Percentiles rank a stretch among this genome's conserved stretches.
phyloP scores from a whole-genome alignment of 1,140 invertebrate genomes.

The Campodea augens region DNA sequence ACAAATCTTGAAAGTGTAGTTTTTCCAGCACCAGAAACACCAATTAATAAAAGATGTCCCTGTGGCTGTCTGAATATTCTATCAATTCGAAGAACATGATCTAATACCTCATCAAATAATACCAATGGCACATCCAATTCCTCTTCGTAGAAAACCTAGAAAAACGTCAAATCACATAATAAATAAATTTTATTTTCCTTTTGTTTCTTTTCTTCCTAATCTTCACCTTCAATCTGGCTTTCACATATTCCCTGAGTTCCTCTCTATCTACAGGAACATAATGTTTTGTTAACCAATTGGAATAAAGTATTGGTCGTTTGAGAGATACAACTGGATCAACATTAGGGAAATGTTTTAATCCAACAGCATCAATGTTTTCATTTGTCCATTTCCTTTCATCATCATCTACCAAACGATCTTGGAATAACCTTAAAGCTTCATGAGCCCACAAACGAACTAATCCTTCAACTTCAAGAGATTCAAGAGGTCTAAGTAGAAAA shows the following conservation, averaged over 20 bases:
- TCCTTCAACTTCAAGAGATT: conserved; percentile 77
- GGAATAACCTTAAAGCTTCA: conserved; percentile 93
- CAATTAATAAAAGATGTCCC: conserved; percentile 89
- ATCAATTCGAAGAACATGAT: conserved; percentile 96
- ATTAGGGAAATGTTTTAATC: conserved; percentile 84
- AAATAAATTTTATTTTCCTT: background rate
- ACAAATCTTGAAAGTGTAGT: conserved; percentile 97
- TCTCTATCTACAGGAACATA: conserved; percentile 92
- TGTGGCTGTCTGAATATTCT: conserved; percentile 97
- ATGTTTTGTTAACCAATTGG: conserved; percentile 97
- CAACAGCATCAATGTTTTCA: conserved; percentile 88
- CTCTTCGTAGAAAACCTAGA: conserved; percentile 95
- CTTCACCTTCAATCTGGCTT: conserved; percentile 80
- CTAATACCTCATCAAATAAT: conserved; percentile 94
- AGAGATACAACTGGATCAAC: conserved; percentile 74
- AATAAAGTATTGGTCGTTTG: conserved; percentile 82
- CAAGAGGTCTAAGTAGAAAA: conserved; percentile 52
- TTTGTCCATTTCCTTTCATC: conserved; percentile 93
- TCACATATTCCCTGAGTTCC: conserved; percentile 87
- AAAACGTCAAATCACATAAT: conserved; percentile 8
- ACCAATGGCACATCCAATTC: conserved; percentile 96
- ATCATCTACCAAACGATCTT: conserved; percentile 87
- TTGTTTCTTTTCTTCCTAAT: background rate
- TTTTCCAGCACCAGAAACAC: conserved; percentile 94
- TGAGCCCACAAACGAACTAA: conserved; percentile 95